Percentiles rank a stretch among this genome's conserved stretches.
Conservation (phyloP, 2,888 invertebrate genomes). For the Dyspetes luteomarginatus region DNA sequence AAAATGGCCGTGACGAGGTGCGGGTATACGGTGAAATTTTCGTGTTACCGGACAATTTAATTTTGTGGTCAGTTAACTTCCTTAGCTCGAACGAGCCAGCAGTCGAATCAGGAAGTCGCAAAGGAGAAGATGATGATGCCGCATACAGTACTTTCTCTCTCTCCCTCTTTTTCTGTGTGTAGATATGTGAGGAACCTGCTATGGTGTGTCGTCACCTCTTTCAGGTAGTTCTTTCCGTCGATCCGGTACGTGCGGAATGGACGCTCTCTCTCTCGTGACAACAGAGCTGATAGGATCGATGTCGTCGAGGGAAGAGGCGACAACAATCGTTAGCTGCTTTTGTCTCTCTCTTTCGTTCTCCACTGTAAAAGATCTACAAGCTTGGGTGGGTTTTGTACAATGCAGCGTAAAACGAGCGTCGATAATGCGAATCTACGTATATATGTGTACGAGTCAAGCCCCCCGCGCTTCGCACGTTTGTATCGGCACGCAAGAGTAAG, state of each 20-base stretch:
- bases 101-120: slow-evolving; percentile 28
- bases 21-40: neutral
- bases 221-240: slow-evolving; percentile 30
- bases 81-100: slow-evolving; percentile 29
- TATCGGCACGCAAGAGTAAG: slow-evolving; percentile 58
- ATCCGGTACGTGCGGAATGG: slow-evolving; percentile 30
- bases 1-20: neutral
- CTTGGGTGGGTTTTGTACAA: neutral
- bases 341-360: neutral
- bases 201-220: slow-evolving; percentile 38
- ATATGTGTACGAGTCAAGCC: neutral
- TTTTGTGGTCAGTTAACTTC: slow-evolving; percentile 50
- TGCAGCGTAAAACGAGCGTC: slow-evolving; percentile 17
- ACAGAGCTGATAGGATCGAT: slow-evolving; percentile 23
- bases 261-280: neutral
- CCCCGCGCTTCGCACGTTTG: slow-evolving; percentile 50
- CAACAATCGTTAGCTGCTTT: slow-evolving; percentile 40
- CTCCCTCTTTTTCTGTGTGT: neutral
- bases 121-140: slow-evolving; percentile 27
- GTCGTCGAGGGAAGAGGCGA: slow-evolving; percentile 14
- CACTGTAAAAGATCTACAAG: slow-evolving; percentile 4
- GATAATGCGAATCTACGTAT: slow-evolving; percentile 45
- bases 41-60: slow-evolving; percentile 47
- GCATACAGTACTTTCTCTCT: too few relatives aligned
- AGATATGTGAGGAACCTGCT: neutral